Base-by-base conservation (phyloP, 2,113 vertebrate genomes). In the Cebidichthys violaceus region DNA sequence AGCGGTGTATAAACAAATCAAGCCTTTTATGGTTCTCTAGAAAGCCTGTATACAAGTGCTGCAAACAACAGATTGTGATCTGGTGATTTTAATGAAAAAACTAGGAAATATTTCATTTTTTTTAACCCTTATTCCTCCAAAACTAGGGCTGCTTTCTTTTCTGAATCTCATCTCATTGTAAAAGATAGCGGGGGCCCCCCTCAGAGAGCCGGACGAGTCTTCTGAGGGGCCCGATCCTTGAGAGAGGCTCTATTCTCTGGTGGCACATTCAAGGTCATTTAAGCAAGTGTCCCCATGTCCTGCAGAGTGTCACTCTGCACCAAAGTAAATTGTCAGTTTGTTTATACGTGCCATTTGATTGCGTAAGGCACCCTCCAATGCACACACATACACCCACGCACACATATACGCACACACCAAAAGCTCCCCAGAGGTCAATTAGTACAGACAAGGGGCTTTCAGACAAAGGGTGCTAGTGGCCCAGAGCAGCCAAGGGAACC, bases 281-380 rank as follows among this genome's bases (percentile, higher is more conserved):
- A 62, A 74, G 90, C 94, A 88, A 95, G 94, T 87, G 87, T 93
- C 93, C 91, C 87, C 92, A 79, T 67, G 89, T 93, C 93, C 91
- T 90, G 94, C 95, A 81, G 85, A 93, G 94, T 96, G 95, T 96
- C 94, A 95, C 91, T 94, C 93, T 75, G 72, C 89, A 84, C 89
- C 93, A 85, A 95, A 95, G 93, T 96, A 95, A 96, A 96, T 96
- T 96, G 95, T 89, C 93, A 91, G 90, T 94, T 94, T 95, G 94
- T 96, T 96, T 96, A 92, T 92, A 91, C 93, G 94, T 95, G 94
- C 92, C 93, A 94, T 94, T 94, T 93, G 86, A 95, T 96, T 94
- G 95, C 90, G 90, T 92, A 94, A 95, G 82, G 81, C 95, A 92
- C 94, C 86, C 86, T 73, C 64, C 79, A 77, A 64, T 20, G 70